Percentiles rank a stretch among this genome's conserved stretches.
phyloP scores from a whole-genome alignment of 2,113 vertebrate genomes.

The Periophthalmodon schlosseri region DNA sequence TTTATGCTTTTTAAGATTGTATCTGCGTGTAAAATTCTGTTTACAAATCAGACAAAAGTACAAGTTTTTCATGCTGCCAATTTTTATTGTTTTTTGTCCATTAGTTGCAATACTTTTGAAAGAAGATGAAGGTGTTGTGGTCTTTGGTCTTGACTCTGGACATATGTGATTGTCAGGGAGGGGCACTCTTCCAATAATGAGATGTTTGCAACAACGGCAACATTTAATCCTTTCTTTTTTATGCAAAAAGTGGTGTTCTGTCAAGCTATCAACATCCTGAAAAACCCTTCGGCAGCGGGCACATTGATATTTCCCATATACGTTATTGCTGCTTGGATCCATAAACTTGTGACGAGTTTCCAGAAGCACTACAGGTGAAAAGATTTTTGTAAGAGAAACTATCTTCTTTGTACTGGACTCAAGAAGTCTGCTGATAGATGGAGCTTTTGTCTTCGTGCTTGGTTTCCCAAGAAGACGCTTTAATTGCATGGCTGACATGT shows the following conservation, averaged over 20 bases:
- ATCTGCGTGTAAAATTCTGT: conserved; percentile 72
- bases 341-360: conserved; percentile 78
- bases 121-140: conserved; percentile 14
- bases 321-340: conserved; percentile 47
- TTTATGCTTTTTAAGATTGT: conserved; percentile 76
- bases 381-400: conserved; percentile 70
- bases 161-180: conserved; percentile 72
- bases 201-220: conserved; percentile 74
- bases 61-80: conserved; percentile 53
- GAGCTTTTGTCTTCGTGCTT: conserved; percentile 57
- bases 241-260: conserved; percentile 78
- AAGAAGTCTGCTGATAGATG: conserved; percentile 59
- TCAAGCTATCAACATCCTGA: conserved; percentile 67
- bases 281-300: conserved; percentile 75
- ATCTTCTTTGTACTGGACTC: conserved; percentile 63
- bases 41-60: conserved; percentile 76
- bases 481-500: conserved; percentile 58
- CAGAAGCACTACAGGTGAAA: conserved; percentile 80
- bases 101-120: conserved; percentile 33
- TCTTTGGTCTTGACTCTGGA: conserved; percentile 34
- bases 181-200: conserved; percentile 70
- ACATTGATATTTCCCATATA: conserved; percentile 72
- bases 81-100: conserved; percentile 42
- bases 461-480: conserved; percentile 60
- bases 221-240: conserved; percentile 78